Conservation (phyloP, 2,888 invertebrate genomes). For the Dermolepida albohirtum region DNA sequence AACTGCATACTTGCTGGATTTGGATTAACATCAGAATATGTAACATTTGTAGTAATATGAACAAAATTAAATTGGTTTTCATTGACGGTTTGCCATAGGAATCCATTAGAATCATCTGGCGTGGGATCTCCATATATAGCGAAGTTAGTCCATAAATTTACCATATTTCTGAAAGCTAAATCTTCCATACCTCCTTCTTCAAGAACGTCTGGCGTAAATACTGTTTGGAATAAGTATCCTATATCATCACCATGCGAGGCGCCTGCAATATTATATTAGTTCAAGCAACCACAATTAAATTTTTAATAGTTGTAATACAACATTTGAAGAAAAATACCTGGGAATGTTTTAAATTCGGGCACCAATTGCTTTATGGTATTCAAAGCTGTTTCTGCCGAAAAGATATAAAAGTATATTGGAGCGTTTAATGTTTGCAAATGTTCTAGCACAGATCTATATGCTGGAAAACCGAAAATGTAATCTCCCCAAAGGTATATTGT, state of each 20-base stretch:
- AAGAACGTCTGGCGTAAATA: not conserved
- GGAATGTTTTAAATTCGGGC: not conserved
- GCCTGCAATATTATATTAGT: slow-evolving; percentile 6
- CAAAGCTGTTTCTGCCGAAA: slow-evolving; percentile 20
- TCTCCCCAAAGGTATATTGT: slow-evolving; percentile 22
- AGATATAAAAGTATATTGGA: slow-evolving; percentile 36
- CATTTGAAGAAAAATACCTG: too few relatives aligned
- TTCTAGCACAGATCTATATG: slow-evolving; percentile 20
- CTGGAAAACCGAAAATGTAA: slow-evolving; percentile 22
- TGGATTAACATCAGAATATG: slow-evolving; percentile 1
- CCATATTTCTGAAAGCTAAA: slow-evolving; percentile 9
- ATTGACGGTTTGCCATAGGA: slow-evolving; percentile 25
- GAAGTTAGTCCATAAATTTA: slow-evolving; percentile 40
- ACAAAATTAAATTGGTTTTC: slow-evolving; percentile 24
- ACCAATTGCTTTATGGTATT: slow-evolving; percentile 9
- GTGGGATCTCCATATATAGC: slow-evolving; percentile 37
- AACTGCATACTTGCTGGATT: slow-evolving; percentile 9
- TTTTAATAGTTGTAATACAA: too few relatives aligned
- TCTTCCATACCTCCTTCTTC: slow-evolving; percentile 26
- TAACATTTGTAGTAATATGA: slow-evolving; percentile 22
- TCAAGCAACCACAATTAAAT: too few relatives aligned
- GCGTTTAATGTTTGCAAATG: slow-evolving; percentile 6
- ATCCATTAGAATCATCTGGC: slow-evolving; percentile 5
- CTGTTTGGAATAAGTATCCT: slow-evolving; percentile 14
- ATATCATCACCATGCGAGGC: slow-evolving; percentile 32